A percentile compares a stretch with the other conserved stretches of the same genome.
Evolutionary conservation across 92 coral and sea anemone species (phyloP).

Genomic region (Siderastrea siderea): DNA sequence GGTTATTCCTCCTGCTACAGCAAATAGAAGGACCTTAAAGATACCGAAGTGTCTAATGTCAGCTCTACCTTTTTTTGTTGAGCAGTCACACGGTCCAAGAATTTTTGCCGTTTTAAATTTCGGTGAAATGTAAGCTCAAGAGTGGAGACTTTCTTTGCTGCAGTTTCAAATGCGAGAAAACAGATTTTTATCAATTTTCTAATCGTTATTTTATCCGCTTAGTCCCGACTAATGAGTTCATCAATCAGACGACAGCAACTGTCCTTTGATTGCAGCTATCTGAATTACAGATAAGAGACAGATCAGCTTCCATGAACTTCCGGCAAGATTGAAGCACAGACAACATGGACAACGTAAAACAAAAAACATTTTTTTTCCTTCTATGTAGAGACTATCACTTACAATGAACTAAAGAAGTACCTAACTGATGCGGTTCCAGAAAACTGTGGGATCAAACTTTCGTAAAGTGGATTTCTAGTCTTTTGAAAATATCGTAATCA

Average conservation of each 20-base stretch:
- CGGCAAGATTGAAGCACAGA: not conserved
- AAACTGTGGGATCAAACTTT: not conserved
- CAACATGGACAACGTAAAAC: too few species aligned
- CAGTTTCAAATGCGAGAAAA: not conserved
- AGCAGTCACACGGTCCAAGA: too few species aligned
- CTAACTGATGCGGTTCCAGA: too few species aligned
- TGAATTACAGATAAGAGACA: constrained; percentile 12
- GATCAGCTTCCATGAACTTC: not conserved
- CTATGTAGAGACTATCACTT: not conserved
- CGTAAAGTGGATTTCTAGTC: not conserved
- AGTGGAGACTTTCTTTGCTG: not conserved
- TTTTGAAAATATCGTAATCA: not conserved
- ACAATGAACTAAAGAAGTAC: not conserved
- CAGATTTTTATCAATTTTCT: not conserved
- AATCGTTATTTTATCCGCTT: too few species aligned
- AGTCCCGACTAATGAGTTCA: not conserved
- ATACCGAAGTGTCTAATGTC: too few species aligned
- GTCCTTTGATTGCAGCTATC: not conserved
- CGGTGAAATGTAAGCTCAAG: not conserved
- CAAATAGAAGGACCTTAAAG: too few species aligned
- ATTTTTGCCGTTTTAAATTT: too few species aligned
- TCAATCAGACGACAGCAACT: constrained; percentile 1
- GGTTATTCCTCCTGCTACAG: too few species aligned
- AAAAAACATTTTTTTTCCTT: too few species aligned
- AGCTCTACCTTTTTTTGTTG: too few species aligned